These are phyloP conservation scores for Bombus pascuorum DNA, from an alignment of 1,140 invertebrate genomes.

Conservation along the genomic window DNA sequence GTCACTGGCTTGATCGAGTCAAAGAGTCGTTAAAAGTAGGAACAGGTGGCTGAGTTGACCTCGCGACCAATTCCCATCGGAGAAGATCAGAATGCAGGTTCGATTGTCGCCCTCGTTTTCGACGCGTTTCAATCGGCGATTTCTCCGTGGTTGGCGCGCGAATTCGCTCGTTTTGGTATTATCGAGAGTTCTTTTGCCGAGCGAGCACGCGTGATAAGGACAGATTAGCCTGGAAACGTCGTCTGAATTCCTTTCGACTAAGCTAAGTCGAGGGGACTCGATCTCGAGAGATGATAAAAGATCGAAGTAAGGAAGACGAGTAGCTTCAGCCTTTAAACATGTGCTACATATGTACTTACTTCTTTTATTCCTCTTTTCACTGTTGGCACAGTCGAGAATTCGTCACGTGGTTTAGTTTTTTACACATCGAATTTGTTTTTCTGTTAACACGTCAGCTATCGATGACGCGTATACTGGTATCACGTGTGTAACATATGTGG, in stretches of 20 bases:
- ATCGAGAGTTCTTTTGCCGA: not conserved
- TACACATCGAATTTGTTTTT: not conserved
- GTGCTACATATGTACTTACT: not conserved
- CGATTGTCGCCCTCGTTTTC: conserved; percentile 17
- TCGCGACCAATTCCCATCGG: not conserved
- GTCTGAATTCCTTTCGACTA: not conserved
- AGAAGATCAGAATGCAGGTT: conserved; percentile 13
- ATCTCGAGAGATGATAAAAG: not conserved
- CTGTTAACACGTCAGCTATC: not conserved
- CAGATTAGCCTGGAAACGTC: conserved; percentile 49
- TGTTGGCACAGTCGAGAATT: not conserved
- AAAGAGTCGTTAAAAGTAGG: too few species aligned
- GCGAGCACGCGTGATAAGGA: conserved; percentile 22
- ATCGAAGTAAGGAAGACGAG: not conserved
- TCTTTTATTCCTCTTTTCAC: not conserved
- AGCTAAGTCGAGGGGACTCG: not conserved
- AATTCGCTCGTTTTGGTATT: not conserved
- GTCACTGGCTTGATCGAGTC: too few species aligned
- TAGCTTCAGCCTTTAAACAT: not conserved
- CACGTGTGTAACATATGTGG: too few species aligned
- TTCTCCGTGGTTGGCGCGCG: not conserved
- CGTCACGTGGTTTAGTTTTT: not conserved
- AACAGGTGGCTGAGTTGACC: not conserved
- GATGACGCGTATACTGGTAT: not conserved
- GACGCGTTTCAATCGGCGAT: conserved; percentile 21